Evolutionary conservation across 1,140 invertebrate species (phyloP), one percentile per base, ranked within the genome.

Genomic region (Liolophura sinensis): DNA sequence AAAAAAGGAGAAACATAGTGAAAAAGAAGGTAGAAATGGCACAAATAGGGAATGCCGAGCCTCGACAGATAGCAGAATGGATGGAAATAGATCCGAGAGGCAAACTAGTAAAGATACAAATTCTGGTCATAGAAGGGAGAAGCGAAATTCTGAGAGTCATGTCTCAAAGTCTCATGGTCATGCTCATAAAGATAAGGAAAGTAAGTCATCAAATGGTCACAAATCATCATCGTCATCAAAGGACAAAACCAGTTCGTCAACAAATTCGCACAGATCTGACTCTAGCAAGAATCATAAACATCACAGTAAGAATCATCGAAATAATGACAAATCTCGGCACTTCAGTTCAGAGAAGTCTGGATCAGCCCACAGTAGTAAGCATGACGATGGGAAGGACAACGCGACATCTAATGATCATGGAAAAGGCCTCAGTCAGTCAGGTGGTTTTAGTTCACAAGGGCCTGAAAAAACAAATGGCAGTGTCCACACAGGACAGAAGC

Each of bases 221-320:
- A 40, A 40, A 40, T 40, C 31, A 40, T 40, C 31, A 40, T 40
- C 31, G 9, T 40, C 31, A 40, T 40, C 31, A 9, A 40, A 40
- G 9, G 31, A 40, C 9, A 40, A 69, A 69, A 60, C 31, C 4
- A 51, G 52, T 54, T 48, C 47, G 15, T 67, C 60, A 62, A 40
- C 22, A n/a, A 62, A 24, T 12, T 5, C n/a, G 7, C 18, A 24
- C 24, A 54, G 12, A 54, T 20, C 31, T 40, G 31, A 24, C 24
- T 54, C 51, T 12, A 54, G 51, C 51, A 54, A 54, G 12, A 54
- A 54, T 20, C 51, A 54, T 54, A n/a, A 54, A n/a, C 24, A n/a
- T n/a, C 24, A n/a, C 18, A 24, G 24, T 54, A n/a, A 54, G n/a
- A 54, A 54, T 54, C 18, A 54, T 20, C 18, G n/a, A 54, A 54